Evolutionary conservation across 2,113 vertebrate species (phyloP), one percentile per base, ranked within the genome.

Genomic region (Rhombomys opimus): DNA sequence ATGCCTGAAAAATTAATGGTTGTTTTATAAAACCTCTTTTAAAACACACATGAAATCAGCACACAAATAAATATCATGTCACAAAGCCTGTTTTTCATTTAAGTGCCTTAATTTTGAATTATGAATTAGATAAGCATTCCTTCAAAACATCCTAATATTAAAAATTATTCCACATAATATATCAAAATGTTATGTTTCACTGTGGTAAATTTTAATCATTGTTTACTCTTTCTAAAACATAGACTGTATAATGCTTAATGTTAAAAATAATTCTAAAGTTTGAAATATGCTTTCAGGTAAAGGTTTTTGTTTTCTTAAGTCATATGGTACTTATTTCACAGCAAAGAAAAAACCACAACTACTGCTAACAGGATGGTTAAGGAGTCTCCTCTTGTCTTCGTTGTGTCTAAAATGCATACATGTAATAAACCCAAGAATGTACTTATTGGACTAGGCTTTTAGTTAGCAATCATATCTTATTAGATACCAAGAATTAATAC

Each of bases 1-100:
- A 97, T 99, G 99, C 65, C 99, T 99, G 96, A 91, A 88, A 96
- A 50, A 82, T 77, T 89, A 92, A 67, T 63, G 27, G 14, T 73
- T 94, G 73, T 30, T 67, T 94, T 87, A 70, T 81, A 91, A 88
- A 90, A 61, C 5, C 86, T 80, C 63, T 72, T 89, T 65, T 78
- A 88, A 92, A 18, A 76, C 0, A 91, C 38, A 76, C 14, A 61
- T 30, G 11, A 90, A 89, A 96, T 76, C 13, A 54, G 38, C 15
- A 87, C 27, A 82, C 14, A 75, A 63, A 97, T 59, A 82, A n/a
- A 89, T 82, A 23, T 86, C 17, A 38, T 38, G 52, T 94, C 77
- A 97, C 68, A 81, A 72, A 57, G 5, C 82, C 13, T 14, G 70
- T 50, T 61, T 89, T 89, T 38, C 63, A 67, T 78, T 0, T 87